Conservation (phyloP, 2,797 vertebrate species). For the Graptemys geographica region DNA sequence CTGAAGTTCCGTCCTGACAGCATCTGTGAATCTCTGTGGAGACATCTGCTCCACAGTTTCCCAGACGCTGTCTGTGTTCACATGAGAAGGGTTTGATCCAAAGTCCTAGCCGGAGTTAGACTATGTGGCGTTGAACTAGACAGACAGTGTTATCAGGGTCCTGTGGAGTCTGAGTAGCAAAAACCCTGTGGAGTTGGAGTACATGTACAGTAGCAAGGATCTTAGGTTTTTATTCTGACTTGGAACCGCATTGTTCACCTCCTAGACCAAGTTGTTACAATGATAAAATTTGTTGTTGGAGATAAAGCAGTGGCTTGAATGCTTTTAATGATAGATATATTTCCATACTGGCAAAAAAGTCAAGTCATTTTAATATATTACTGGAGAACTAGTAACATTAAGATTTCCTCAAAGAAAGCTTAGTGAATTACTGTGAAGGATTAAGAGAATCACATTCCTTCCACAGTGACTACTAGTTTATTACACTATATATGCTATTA, state of each 20-base stretch:
- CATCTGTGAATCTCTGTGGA: conserved; percentile 85
- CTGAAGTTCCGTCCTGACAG: conserved; percentile 84
- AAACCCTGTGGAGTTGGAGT: conserved; percentile 73
- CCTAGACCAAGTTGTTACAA: conserved; percentile 43
- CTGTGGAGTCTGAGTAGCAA: conserved; percentile 78
- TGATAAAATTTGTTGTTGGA: conserved; percentile 21
- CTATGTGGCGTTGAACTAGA: conserved; percentile 76
- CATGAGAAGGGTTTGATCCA: conserved; percentile 83
- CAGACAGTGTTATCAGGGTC: conserved; percentile 78
- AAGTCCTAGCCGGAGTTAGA: conserved; percentile 79
- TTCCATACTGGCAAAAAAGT: conserved; percentile 6
- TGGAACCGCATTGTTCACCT: conserved; percentile 61
- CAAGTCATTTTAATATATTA: conserved; percentile 30
- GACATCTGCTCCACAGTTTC: conserved; percentile 81
- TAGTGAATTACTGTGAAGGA: conserved; percentile 3
- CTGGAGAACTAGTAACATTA: conserved; percentile 26
- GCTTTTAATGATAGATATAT: conserved; percentile 39
- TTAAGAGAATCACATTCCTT: conserved; percentile 34
- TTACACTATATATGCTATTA: neutral
- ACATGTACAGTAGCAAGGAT: conserved; percentile 62
- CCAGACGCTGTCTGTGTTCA: conserved; percentile 82
- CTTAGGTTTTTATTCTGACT: conserved; percentile 71
- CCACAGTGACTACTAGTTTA: neutral
- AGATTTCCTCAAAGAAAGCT: conserved; percentile 15
- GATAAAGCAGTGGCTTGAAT: conserved; percentile 33